Base-by-base conservation (phyloP, 2,797 vertebrate species). In the Somateria mollissima region DNA sequence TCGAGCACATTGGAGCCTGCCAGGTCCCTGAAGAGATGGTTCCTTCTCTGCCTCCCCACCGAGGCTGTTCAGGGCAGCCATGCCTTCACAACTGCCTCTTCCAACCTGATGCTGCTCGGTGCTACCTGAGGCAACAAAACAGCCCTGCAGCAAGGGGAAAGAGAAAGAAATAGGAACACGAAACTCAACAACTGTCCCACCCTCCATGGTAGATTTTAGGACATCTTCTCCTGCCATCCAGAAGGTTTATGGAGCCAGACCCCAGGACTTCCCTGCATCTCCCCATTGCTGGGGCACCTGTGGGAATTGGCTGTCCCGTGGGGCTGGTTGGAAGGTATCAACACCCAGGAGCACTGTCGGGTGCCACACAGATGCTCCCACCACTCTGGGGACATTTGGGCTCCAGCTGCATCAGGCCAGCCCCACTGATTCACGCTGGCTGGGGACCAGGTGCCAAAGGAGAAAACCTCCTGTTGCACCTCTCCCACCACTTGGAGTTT, bases 121-220 rank as follows among this genome's bases (percentile, higher is more conserved):
- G 34, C 37, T 67, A 34, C 43, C 74, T 25, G n/a, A 67, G 25
- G 39, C 16, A 56, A 69, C 22, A 39, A 2, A 0, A 36, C n/a
- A 84, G 37, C 28, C 41, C 56, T 34, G 36, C 11, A 80, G 14
- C 21, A 53, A 28, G 36, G 32, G 65, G 13, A 41, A 34, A 11
- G 53, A 36, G 20, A 13, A 72, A 6, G 4, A 41, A 61, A 70
- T 16, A 53, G 53, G 10, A 85, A 37, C 22, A 18, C 0, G 0
- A 71, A 45, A 6, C 14, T 41, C 13, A 3, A 0, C 0, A 47
- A 61, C 11, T 0, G 0, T 34, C 12, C 39, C 70, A 13, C 67
- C 76, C 34, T 34, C 60, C 0, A 0, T n/a, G 47, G 14, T 7
- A 21, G 25, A 30, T 88, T 18, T 43, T 54, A 45, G 62, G n/a